phyloP scores from a whole-genome alignment of 64 coral and sea anemone species.

The Montipora foliosa region DNA sequence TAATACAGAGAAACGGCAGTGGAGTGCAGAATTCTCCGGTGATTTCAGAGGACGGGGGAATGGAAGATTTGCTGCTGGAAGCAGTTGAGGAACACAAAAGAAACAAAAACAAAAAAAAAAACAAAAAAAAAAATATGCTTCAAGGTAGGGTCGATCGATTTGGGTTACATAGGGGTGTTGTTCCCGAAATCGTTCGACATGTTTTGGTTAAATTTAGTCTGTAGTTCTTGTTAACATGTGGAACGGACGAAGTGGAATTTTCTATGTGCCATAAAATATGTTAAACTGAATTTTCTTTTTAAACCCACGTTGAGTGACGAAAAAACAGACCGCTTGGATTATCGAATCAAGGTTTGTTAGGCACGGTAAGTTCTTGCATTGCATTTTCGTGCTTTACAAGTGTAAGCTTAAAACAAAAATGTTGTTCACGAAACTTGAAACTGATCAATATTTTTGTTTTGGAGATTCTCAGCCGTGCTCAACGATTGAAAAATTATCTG shows the following conservation, averaged over 20 bases:
- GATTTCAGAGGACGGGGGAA: constrained; percentile 78
- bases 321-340: constrained; percentile 45
- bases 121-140: too few species aligned
- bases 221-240: not conserved
- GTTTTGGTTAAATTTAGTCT: not conserved
- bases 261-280: too few species aligned
- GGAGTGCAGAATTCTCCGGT: constrained; percentile 88
- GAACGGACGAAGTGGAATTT: not conserved
- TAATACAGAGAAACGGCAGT: constrained; percentile 82
- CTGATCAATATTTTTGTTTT: not conserved
- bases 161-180: not conserved
- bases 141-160: constrained; percentile 8
- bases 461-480: not conserved
- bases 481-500: not conserved
- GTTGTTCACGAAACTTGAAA: not conserved
- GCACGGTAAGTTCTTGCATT: not conserved
- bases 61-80: constrained; percentile 92
- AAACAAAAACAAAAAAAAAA: too few species aligned
- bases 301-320: constrained; percentile 17
- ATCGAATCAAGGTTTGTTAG: constrained; percentile 11
- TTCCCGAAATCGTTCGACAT: not conserved
- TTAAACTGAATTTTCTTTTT: not conserved
- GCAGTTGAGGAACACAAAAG: constrained; percentile 84
- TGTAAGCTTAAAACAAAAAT: too few species aligned
- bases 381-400: not conserved